Percentiles rank a stretch among this genome's conserved stretches.
phyloP scores from a whole-genome alignment of 2,797 vertebrate genomes.

The Pseudochromis fuscus region DNA sequence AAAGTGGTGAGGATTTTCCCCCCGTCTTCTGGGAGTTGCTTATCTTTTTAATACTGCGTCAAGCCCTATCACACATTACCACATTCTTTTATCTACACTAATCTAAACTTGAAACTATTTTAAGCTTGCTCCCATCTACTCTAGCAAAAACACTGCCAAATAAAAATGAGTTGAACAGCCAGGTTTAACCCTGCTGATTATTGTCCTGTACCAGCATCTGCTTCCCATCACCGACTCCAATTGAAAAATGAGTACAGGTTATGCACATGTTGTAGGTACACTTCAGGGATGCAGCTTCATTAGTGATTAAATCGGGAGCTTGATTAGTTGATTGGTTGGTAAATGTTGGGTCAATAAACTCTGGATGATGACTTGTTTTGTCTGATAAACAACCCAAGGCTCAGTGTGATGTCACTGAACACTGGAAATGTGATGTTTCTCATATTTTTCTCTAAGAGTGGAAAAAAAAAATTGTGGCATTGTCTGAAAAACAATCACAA shows the following conservation, averaged over 20 bases:
- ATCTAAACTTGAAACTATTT: background rate
- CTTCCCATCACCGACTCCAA: no score
- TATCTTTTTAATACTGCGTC: background rate
- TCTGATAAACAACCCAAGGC: no score
- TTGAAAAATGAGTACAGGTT: no score
- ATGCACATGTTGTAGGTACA: no score
- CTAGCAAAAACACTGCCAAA: background rate
- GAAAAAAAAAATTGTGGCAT: background rate
- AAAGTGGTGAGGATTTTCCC: background rate
- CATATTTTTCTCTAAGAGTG: no score
- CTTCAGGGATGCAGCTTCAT: no score
- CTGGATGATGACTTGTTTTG: no score
- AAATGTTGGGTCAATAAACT: background rate
- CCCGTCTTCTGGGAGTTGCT: background rate
- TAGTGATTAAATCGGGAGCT: no score
- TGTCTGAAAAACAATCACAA: background rate
- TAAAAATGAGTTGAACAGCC: background rate
- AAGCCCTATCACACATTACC: background rate
- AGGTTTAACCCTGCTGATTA: no score
- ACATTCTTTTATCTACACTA: constrained; percentile 8
- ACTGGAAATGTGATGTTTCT: no score
- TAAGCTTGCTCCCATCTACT: background rate
- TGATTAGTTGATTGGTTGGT: background rate
- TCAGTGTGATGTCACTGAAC: no score
- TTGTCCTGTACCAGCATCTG: no score